Conservation (phyloP, 92 coral and sea anemone genomes). For the Porites lobata region DNA sequence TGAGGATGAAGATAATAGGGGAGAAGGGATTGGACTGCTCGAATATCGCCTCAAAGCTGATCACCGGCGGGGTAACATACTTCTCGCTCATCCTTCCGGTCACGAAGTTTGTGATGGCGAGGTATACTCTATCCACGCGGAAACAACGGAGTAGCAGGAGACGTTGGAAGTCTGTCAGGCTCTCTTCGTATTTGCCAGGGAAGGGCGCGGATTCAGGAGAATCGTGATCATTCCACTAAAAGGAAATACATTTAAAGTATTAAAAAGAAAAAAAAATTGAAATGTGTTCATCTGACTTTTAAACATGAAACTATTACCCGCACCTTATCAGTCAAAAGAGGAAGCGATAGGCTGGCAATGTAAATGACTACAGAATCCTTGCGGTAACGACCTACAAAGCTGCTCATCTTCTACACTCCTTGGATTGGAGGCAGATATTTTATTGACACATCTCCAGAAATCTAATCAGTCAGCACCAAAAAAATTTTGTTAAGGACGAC, state of each 20-base stretch:
- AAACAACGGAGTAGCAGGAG: constrained; percentile 94
- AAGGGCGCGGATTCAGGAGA: constrained; percentile 94
- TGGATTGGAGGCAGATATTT: too few relatives aligned
- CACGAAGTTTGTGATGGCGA: constrained; percentile 99
- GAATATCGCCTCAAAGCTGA: constrained; percentile 97
- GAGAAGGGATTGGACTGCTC: constrained; percentile 98
- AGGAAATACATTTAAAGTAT: background rate
- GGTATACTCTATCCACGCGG: constrained; percentile 98
- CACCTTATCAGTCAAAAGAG: too few relatives aligned
- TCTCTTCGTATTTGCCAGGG: constrained; percentile 97
- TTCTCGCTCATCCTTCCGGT: constrained; percentile 99
- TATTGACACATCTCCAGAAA: too few relatives aligned
- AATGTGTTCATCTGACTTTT: background rate
- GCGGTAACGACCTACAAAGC: too few relatives aligned
- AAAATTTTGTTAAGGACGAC: too few relatives aligned
- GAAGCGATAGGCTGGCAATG: too few relatives aligned
- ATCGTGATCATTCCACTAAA: constrained; percentile 94
- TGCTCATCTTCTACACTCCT: too few relatives aligned
- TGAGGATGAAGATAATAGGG: constrained; percentile 97
- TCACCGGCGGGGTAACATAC: constrained; percentile 99
- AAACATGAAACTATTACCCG: background rate
- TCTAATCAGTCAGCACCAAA: too few relatives aligned
- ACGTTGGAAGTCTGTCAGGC: constrained; percentile 95
- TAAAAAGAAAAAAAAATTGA: background rate
- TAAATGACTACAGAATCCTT: too few relatives aligned